Evolutionary conservation across 2,888 invertebrate genomes (phyloP).

Genomic region (Euzetes globulus): DNA sequence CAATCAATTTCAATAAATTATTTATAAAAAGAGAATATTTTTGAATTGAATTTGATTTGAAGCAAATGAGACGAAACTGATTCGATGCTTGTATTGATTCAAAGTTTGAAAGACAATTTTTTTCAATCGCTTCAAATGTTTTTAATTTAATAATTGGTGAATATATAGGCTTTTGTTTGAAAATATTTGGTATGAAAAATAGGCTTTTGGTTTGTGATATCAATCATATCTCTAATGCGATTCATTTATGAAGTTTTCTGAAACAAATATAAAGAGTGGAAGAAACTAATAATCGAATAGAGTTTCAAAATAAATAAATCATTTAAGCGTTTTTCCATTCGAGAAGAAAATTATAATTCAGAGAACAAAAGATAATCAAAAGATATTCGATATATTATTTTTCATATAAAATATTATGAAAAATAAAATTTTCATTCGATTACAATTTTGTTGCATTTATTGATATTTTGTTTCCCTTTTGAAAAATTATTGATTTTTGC

Average conservation of each 20-base stretch:
- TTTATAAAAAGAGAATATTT: no score
- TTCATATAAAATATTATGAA: neutral
- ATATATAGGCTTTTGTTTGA: neutral
- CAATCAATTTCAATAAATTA: no score
- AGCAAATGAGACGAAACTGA: no score
- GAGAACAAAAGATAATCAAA: neutral
- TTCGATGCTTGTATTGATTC: no score
- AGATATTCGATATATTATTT: neutral
- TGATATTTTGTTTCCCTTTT: constrained; percentile 15
- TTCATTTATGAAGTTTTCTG: neutral
- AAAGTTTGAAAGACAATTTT: neutral
- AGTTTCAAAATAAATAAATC: constrained; percentile 4
- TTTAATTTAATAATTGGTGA: neutral
- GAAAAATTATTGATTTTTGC: neutral
- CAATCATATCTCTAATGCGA: constrained; percentile 3
- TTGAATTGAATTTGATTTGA: neutral
- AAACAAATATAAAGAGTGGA: constrained; percentile 10
- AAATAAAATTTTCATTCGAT: neutral
- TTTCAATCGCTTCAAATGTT: neutral
- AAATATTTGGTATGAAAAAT: neutral
- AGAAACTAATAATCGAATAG: neutral
- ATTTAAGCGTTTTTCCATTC: neutral
- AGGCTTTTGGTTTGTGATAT: neutral
- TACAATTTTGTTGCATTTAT: constrained; percentile 9
- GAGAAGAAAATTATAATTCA: neutral